phyloP scores from a whole-genome alignment of 1,140 invertebrate species.

The Lepidotrigona ventralis region DNA sequence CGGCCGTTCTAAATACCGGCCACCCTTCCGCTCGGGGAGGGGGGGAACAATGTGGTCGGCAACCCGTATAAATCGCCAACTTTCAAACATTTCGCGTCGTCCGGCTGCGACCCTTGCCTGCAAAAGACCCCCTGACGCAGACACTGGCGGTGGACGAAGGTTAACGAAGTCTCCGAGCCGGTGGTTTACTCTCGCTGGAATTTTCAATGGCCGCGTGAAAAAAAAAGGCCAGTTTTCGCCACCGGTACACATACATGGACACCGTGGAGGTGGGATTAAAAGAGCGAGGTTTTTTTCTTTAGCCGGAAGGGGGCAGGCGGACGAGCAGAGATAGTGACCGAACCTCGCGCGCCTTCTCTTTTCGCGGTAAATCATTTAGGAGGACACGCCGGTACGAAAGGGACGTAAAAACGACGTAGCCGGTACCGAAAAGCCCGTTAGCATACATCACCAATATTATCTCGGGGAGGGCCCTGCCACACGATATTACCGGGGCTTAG shows the following conservation, averaged over 20 bases:
- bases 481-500: slow-evolving; percentile 77
- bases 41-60: slow-evolving; percentile 27
- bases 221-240: slow-evolving; percentile 46
- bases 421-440: slow-evolving; percentile 73
- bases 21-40: neutral
- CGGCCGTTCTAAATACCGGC: slow-evolving; percentile 20
- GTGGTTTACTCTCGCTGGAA: slow-evolving; percentile 36
- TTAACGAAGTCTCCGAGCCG: slow-evolving; percentile 39
- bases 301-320: neutral
- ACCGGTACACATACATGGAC: slow-evolving; percentile 44
- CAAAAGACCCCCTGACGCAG: neutral
- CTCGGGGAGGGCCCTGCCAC: slow-evolving; percentile 68
- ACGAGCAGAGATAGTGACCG: slow-evolving; percentile 45
- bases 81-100: slow-evolving; percentile 37
- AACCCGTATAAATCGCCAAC: slow-evolving; percentile 31
- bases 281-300: slow-evolving; percentile 62
- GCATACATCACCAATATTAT: slow-evolving; percentile 79
- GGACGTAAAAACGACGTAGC: slow-evolving; percentile 64
- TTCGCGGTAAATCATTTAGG: slow-evolving; percentile 74
- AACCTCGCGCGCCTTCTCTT: slow-evolving; percentile 34
- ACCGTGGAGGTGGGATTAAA: slow-evolving; percentile 65
- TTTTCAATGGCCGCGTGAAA: slow-evolving; percentile 54
- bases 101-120: neutral
- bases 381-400: slow-evolving; percentile 63
- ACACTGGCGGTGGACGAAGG: slow-evolving; percentile 14